Conservation (phyloP, 2,888 invertebrate species). For the Chloroclystis v-ata region DNA sequence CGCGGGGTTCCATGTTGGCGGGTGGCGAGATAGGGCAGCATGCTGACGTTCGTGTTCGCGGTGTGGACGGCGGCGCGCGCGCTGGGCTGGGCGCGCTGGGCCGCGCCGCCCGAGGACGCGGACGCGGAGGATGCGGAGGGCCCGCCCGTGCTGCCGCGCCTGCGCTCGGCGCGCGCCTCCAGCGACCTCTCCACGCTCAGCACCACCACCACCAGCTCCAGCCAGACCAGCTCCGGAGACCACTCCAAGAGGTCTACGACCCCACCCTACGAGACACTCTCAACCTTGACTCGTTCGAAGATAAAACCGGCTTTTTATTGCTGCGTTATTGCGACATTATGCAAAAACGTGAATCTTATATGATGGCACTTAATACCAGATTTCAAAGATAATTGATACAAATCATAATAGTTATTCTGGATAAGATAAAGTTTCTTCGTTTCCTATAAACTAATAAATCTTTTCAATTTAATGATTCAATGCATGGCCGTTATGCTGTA, state of each 20-base stretch:
- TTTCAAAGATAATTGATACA: not conserved
- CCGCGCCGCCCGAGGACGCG: constrained; percentile 52
- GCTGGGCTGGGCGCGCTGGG: constrained; percentile 68
- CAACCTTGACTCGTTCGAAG: no score
- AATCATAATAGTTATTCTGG: not conserved
- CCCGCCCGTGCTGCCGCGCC: constrained; percentile 61
- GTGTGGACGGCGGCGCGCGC: constrained; percentile 81
- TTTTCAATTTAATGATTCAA: not conserved
- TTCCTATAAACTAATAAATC: not conserved
- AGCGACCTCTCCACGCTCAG: constrained; percentile 73
- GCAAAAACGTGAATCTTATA: not conserved
- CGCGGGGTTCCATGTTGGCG: constrained; percentile 52
- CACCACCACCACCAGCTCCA: constrained; percentile 71
- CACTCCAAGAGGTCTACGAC: constrained; percentile 64
- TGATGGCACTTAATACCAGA: not conserved
- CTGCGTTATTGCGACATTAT: no score
- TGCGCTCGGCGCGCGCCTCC: constrained; percentile 71
- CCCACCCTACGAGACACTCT: constrained; percentile 6
- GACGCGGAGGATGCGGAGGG: constrained; percentile 64
- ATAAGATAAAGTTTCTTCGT: not conserved
- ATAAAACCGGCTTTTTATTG: no score
- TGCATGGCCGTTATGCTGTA: not conserved
- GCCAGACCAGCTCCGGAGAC: constrained; percentile 67
- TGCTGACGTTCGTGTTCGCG: constrained; percentile 81
- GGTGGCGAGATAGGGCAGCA: constrained; percentile 52